Conservation (phyloP, 2,797 vertebrate genomes). For the Graptemys geographica region DNA sequence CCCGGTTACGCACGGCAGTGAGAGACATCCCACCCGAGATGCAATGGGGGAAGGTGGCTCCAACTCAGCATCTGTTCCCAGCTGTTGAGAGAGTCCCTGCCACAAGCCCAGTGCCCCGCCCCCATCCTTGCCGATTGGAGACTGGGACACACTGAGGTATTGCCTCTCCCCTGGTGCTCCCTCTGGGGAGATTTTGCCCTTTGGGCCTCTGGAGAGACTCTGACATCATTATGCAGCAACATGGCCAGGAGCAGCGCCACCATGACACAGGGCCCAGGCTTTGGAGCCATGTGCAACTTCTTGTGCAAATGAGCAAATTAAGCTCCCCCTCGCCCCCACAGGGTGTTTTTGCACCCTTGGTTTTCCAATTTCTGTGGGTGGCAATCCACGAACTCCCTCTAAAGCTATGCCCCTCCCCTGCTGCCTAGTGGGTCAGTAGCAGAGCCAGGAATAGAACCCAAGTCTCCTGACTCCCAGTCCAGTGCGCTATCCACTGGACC, state of each 20-base stretch:
- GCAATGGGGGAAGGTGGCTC: too few relatives aligned
- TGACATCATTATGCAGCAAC: neutral
- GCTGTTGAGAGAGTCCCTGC: neutral
- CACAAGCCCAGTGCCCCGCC: neutral
- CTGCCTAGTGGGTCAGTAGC: neutral
- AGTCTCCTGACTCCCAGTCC: neutral
- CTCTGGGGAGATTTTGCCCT: neutral
- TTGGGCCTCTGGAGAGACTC: neutral
- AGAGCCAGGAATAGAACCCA: neutral
- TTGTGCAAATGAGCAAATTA: neutral
- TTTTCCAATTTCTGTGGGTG: too few relatives aligned
- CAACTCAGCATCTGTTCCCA: too few relatives aligned
- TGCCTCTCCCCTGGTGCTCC: neutral
- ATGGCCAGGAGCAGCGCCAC: neutral
- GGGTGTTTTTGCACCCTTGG: neutral
- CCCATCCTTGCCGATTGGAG: too few relatives aligned
- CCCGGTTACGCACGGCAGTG: too few relatives aligned
- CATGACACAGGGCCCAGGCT: neutral
- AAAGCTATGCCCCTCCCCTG: neutral
- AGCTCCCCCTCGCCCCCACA: too few relatives aligned
- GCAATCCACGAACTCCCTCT: neutral
- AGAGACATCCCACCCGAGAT: neutral
- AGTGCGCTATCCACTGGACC: neutral
- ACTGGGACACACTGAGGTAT: accelerated
- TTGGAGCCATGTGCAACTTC: neutral